Evolutionary conservation across 2,888 invertebrate species (phyloP).

Genomic region (Eustalomyia histrio): DNA sequence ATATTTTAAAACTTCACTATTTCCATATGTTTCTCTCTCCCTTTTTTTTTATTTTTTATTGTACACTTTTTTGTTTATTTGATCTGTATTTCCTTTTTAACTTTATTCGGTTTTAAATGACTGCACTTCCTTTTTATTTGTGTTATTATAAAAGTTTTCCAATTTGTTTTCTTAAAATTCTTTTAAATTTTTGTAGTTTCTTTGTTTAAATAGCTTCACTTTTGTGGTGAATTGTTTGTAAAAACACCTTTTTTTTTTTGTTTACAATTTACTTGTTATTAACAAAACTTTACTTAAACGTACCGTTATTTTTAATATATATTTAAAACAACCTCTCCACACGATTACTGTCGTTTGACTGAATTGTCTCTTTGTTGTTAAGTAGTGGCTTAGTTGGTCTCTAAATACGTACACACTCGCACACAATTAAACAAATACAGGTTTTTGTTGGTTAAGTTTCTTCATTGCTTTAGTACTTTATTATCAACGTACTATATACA

Average conservation of each 20-base stretch:
- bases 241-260: slow-evolving; percentile 4
- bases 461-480: not conserved
- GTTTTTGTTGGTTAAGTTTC: not conserved
- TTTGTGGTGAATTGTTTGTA: slow-evolving; percentile 3
- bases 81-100: not conserved
- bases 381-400: slow-evolving; percentile 19
- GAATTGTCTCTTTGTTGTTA: slow-evolving; percentile 19
- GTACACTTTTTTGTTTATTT: not conserved
- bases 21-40: not conserved
- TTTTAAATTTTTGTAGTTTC: not conserved
- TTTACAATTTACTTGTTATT: slow-evolving; percentile 21
- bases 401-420: slow-evolving; percentile 1
- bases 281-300: slow-evolving; percentile 3
- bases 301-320: not conserved
- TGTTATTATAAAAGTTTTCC: not conserved
- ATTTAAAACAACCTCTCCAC: slow-evolving; percentile 51
- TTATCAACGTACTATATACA: not conserved
- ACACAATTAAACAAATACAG: slow-evolving; percentile 9
- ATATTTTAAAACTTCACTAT: slow-evolving; percentile 6
- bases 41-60: not conserved
- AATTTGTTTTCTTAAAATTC: not conserved
- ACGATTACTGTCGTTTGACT: slow-evolving; percentile 59
- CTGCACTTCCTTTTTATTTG: not conserved
- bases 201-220: slow-evolving; percentile 9
- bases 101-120: slow-evolving; percentile 1